Percentiles rank a stretch among this genome's conserved stretches.
These are phyloP conservation scores for Symphodus melops DNA, from an alignment of 2,113 vertebrate species.

Conservation along the genomic window DNA sequence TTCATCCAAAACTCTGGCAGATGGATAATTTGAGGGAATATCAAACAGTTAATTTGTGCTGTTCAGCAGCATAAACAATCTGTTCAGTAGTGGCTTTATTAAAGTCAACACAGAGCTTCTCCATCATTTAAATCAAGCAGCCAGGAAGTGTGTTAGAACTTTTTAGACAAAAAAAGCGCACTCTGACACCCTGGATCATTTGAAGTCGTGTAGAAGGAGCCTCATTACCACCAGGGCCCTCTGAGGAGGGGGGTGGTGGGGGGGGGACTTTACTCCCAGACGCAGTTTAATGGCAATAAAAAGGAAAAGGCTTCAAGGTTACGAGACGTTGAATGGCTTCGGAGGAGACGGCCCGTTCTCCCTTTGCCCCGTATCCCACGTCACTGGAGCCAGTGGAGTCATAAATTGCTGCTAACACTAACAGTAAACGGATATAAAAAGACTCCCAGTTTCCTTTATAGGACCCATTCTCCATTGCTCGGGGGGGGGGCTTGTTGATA, in stretches of 20 bases:
- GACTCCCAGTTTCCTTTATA: constrained; percentile 78
- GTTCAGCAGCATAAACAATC: background rate
- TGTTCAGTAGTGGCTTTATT: constrained; percentile 23
- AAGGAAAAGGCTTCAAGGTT: constrained; percentile 75
- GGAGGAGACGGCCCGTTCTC: constrained; percentile 72
- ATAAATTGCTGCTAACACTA: constrained; percentile 81
- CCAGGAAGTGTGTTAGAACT: constrained; percentile 53
- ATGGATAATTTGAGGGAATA: background rate
- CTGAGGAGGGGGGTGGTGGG: constrained; percentile 9
- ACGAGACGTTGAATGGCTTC: constrained; percentile 71
- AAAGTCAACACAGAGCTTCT: constrained; percentile 31
- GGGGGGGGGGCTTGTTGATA: constrained; percentile 68
- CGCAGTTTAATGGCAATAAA: constrained; percentile 78
- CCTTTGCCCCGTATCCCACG: constrained; percentile 64
- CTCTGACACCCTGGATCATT: constrained; percentile 70
- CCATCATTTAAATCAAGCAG: constrained; percentile 50
- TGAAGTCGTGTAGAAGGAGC: constrained; percentile 72
- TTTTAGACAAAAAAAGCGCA: constrained; percentile 18
- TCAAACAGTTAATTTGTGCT: background rate
- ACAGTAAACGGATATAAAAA: constrained; percentile 83
- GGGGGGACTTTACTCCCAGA: constrained; percentile 64
- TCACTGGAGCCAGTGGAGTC: constrained; percentile 81
- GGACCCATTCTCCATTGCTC: constrained; percentile 65
- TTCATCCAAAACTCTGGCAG: background rate
- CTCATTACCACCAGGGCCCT: constrained; percentile 72